A percentile compares a stretch with the other conserved stretches of the same genome.
phyloP scores from a whole-genome alignment of 1,140 invertebrate genomes.

The Rhyzopertha dominica region DNA sequence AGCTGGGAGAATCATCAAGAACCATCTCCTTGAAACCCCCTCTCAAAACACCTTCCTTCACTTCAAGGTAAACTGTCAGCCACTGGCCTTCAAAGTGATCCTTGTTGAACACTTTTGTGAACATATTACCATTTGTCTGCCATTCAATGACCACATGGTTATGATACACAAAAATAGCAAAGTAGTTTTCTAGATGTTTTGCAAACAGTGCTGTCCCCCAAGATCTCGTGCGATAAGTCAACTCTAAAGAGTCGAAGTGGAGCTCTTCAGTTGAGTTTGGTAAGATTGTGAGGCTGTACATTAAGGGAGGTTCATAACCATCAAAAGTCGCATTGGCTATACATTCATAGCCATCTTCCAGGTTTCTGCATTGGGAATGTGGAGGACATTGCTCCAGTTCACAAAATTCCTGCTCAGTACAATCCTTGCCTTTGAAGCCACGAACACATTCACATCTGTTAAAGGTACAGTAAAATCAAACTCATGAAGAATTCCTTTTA shows the following conservation, averaged over 20 bases:
- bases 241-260: constrained; percentile 49
- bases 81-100: constrained; percentile 60
- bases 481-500: not conserved
- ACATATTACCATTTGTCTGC: constrained; percentile 52
- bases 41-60: constrained; percentile 53
- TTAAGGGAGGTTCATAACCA: constrained; percentile 58
- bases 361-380: constrained; percentile 76
- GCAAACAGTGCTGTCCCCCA: constrained; percentile 67
- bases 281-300: constrained; percentile 49
- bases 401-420: constrained; percentile 90
- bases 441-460: constrained; percentile 71
- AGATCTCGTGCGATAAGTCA: constrained; percentile 63
- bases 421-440: constrained; percentile 89
- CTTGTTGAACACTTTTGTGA: constrained; percentile 54
- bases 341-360: constrained; percentile 89
- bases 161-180: constrained; percentile 64
- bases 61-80: constrained; percentile 58
- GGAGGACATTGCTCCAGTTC: constrained; percentile 76
- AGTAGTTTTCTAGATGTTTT: constrained; percentile 55
- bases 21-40: constrained; percentile 51
- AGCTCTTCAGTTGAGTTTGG: constrained; percentile 28
- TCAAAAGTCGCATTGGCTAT: constrained; percentile 83
- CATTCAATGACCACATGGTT: constrained; percentile 64
- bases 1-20: constrained; percentile 47
- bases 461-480: constrained; percentile 8